A percentile compares a stretch with the other conserved stretches of the same genome.
Conservation (phyloP, 2,797 vertebrate genomes). For the Siniperca obscura region DNA sequence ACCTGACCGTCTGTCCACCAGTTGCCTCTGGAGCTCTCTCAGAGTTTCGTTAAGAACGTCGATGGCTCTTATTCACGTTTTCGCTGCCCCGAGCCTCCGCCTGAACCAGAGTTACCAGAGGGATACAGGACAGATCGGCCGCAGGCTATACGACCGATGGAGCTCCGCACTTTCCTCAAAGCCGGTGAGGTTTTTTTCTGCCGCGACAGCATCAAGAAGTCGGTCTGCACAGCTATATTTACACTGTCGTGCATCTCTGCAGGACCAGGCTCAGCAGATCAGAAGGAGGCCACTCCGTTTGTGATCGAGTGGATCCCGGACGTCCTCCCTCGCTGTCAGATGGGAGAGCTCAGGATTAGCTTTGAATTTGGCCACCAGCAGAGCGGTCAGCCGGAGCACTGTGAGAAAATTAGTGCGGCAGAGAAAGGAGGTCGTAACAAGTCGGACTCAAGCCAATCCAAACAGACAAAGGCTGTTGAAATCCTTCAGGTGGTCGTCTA, state of each 20-base stretch:
- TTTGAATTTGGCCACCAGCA: constrained; percentile 93
- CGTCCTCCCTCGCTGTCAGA: constrained; percentile 88
- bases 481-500: constrained; percentile 62
- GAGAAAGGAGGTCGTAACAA: constrained; percentile 54
- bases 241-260: background rate
- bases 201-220: accelerated
- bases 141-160: constrained; percentile 89
- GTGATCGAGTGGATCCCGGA: constrained; percentile 95
- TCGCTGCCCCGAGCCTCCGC: constrained; percentile 85
- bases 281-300: constrained; percentile 89
- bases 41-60: constrained; percentile 92
- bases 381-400: constrained; percentile 83
- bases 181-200: constrained; percentile 84
- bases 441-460: constrained; percentile 44
- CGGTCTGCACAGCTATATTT: background rate
- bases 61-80: constrained; percentile 91
- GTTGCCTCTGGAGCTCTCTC: constrained; percentile 92
- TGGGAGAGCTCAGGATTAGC: constrained; percentile 91
- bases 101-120: constrained; percentile 82
- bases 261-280: constrained; percentile 87
- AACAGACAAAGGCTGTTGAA: constrained; percentile 31
- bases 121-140: constrained; percentile 85
- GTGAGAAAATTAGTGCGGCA: constrained; percentile 42
- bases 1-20: constrained; percentile 52
- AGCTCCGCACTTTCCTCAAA: constrained; percentile 94